Conservation (phyloP, 2,888 invertebrate species). For the Cacoxenus indagator region DNA sequence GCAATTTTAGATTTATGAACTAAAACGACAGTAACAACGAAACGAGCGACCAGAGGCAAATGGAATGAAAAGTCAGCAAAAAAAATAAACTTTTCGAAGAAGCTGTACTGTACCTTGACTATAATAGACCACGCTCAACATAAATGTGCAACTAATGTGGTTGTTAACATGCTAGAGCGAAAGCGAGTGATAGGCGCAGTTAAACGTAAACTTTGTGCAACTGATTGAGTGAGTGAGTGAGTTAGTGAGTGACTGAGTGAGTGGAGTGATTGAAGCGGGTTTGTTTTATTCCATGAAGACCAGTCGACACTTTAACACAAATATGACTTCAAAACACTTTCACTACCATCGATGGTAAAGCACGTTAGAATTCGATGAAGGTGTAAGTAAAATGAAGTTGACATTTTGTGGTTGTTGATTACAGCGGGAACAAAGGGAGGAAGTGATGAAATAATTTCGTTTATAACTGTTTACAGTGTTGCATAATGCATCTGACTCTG, state of each 20-base stretch:
- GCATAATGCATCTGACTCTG: background rate
- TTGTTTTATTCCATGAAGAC: background rate
- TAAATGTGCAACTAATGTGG: conserved; percentile 32
- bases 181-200: conserved; percentile 35
- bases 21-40: background rate
- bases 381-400: conserved; percentile 45
- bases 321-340: background rate
- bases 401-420: conserved; percentile 28
- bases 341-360: conserved; percentile 14
- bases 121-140: conserved; percentile 29
- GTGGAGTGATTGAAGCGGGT: too few relatives aligned
- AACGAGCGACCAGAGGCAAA: background rate
- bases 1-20: conserved; percentile 17
- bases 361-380: conserved; percentile 41
- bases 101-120: conserved; percentile 4
- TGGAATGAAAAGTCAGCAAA: background rate
- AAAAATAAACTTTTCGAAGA: conserved; percentile 18
- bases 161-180: conserved; percentile 21
- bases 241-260: too few relatives aligned
- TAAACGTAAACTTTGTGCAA: conserved; percentile 18
- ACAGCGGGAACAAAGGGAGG: background rate
- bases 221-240: conserved; percentile 3
- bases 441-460: background rate
- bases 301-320: background rate
- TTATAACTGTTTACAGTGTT: background rate